Base-by-base conservation (phyloP, 2,888 invertebrate genomes). In the Agrilus cyanescens region DNA sequence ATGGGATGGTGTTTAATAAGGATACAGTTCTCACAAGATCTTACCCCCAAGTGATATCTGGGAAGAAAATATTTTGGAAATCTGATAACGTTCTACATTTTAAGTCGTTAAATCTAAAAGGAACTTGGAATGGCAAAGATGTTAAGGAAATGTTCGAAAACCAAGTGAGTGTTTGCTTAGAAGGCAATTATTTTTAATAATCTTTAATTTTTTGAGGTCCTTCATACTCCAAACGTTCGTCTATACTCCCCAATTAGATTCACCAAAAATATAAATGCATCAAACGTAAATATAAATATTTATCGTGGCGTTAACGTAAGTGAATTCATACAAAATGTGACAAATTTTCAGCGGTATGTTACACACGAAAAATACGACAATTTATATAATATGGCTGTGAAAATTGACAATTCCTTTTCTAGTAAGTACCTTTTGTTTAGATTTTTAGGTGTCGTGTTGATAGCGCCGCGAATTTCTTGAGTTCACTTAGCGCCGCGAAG, bases 1-100 rank as follows among this genome's bases (percentile, higher is more conserved):
- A 68, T 53, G 49, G 52, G 48, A 46, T 55, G 44, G 51, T 57
- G 52, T 56, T 67, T 49, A 52, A 57, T 46, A 44, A 56, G 3
- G 54, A 66, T 12, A 59, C 62, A 13, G 55, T 66, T 6, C 50
- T 73, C 50, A 43, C 64, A 25, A 65, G 61, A 46, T 61, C 59
- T 7, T 41, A 47, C 2, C 54, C 60, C 4, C 73, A 73, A 59
- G 55, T 46, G 15, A 60, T 73, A 16, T 56, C 49, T 6, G 69
- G 67, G 7, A 55, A 47, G 36, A 71, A 68, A 55, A 50, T 33
- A 8, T 64, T 67, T 50, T 30, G 30, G 4, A 12, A 48, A 2
- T 32, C 18, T 12, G 34, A 41, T 35, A 10, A 37, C n/a, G 46
- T 54, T 32, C 32, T 46, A 16, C 37, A 47, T 31, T 59, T 66